These are phyloP conservation scores for Colistium nudipinnis DNA, from an alignment of 2,113 vertebrate species.

Conservation along the genomic window DNA sequence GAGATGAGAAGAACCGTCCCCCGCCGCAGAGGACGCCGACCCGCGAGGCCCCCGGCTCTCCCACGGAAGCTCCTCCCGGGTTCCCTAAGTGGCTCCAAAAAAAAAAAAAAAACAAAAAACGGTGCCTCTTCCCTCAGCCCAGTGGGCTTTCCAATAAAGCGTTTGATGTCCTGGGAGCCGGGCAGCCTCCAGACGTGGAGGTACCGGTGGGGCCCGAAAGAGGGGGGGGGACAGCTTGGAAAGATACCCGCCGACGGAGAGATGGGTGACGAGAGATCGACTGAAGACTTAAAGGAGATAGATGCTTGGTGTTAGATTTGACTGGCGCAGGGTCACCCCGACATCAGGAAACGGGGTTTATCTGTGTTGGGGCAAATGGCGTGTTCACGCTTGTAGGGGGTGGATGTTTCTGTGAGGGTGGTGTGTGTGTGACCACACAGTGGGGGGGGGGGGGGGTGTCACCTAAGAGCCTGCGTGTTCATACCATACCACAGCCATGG, in stretches of 20 bases:
- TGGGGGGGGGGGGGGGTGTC: too few species aligned
- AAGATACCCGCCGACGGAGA: constrained; percentile 1
- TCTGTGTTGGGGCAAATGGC: too few species aligned
- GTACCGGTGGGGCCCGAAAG: neutral
- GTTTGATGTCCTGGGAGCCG: constrained; percentile 64
- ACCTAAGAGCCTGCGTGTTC: too few species aligned
- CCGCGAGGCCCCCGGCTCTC: constrained; percentile 14
- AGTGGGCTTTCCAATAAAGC: constrained; percentile 10
- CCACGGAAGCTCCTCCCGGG: constrained; percentile 36
- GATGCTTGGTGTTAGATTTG: neutral
- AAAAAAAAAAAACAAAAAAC: neutral
- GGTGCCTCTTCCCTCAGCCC: constrained; percentile 19
- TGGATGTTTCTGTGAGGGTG: too few species aligned
- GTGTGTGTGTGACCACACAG: too few species aligned
- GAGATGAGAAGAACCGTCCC: constrained; percentile 43
- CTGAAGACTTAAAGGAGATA: neutral
- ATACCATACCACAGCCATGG: too few species aligned
- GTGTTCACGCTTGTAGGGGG: too few species aligned
- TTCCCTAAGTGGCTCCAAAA: neutral
- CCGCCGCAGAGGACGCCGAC: constrained; percentile 22
- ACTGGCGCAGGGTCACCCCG: neutral
- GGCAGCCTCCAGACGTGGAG: neutral
- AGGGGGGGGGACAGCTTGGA: neutral
- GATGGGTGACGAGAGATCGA: neutral
- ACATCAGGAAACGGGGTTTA: too few species aligned